Base-by-base conservation (phyloP, 2,113 vertebrate genomes). In the Syngnathoides biaculeatus region DNA sequence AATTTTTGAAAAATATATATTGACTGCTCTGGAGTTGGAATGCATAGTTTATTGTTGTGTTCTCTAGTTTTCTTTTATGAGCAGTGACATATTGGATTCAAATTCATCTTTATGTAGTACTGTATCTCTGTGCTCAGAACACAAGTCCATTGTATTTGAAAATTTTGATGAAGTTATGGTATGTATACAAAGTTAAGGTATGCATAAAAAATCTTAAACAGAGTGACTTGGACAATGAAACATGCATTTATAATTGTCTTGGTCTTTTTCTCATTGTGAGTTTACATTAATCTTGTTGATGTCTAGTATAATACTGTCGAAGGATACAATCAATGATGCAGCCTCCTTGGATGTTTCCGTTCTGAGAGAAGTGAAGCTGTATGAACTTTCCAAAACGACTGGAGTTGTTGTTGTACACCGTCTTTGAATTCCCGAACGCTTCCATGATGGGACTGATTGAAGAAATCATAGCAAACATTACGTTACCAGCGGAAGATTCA, bases 381-480 rank as follows among this genome's bases (percentile, higher is more conserved):
- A 96, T 95, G 79, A 96, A 96, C 78, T 96, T 96, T 69, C 95
- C 95, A 43, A 96, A 96, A 74, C 95, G 95, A 48, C 94, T 96
- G 67, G 95, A 96, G 87, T 96, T 96, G 84, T 96, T 96, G 89
- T 96, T 96, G 88, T 96, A 96, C 42, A 96, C 93, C 0, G 95
- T 96, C 83, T 95, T 96, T 48, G 95, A 94, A 14, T 96, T 96
- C 65, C 95, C 95, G 79, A 96, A 96, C 5, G 94, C 94, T 69
- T 96, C 95, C 91, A 96, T 93, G 77, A 96, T 94, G 42, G 95
- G 95, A 72, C 95, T 96, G 86, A 30, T 17, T 6, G 81, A 75
- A 88, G 58, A 75, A 15, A 75, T 4, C 35, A 57, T 19, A 13
- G 8, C 4, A 65, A 65, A 45, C 13, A n/a, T 52, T n/a, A 52